phyloP scores from a whole-genome alignment of 2,113 vertebrate species.

The Lates calcarifer region DNA sequence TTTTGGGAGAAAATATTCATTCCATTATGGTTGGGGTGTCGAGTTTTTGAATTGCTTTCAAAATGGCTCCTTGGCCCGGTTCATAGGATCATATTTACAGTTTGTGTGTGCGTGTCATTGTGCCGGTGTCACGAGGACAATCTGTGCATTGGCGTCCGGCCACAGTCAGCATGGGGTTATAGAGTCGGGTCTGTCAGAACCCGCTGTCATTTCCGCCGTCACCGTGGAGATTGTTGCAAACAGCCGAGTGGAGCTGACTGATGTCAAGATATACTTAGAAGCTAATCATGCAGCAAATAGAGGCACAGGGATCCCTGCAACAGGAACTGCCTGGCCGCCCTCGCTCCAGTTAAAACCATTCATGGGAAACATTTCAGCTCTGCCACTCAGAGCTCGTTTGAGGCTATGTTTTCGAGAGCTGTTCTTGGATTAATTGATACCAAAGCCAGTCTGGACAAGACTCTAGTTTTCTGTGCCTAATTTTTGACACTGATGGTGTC shows the following conservation, averaged over 20 bases:
- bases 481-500: conserved; percentile 39
- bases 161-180: conserved; percentile 63
- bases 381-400: conserved; percentile 67
- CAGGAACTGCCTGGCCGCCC: conserved; percentile 59
- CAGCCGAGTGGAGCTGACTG: conserved; percentile 68
- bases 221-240: conserved; percentile 61
- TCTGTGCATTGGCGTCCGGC: conserved; percentile 65
- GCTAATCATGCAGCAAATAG: conserved; percentile 81
- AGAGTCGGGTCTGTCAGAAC: conserved; percentile 67
- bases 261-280: conserved; percentile 79
- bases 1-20: conserved; percentile 63
- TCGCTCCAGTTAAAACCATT: conserved; percentile 61
- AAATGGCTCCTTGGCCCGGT: conserved; percentile 52
- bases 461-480: conserved; percentile 24
- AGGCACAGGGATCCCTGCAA: conserved; percentile 68
- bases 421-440: conserved; percentile 45
- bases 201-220: conserved; percentile 69
- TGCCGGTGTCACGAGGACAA: conserved; percentile 61
- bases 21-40: conserved; percentile 27
- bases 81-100: conserved; percentile 26
- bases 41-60: conserved; percentile 44
- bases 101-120: conserved; percentile 49
- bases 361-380: conserved; percentile 69
- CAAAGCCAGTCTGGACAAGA: conserved; percentile 44
- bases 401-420: conserved; percentile 31